Percentiles rank a stretch among this genome's conserved stretches.
phyloP scores from a whole-genome alignment of 2,113 vertebrate species.

The Bubo blakistoni region DNA sequence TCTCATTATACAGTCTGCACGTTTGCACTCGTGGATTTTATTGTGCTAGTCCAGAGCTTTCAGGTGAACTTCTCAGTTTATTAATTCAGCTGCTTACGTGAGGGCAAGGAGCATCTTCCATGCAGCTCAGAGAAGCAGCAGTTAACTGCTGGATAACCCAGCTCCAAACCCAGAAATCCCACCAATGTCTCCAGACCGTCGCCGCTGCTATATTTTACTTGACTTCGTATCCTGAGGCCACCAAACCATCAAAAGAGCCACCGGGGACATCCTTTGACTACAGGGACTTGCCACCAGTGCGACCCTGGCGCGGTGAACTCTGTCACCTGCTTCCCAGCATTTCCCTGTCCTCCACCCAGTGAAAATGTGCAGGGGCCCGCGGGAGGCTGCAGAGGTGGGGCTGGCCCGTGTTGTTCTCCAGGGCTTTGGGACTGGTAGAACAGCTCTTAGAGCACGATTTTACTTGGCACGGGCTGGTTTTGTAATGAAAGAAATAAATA shows the following conservation, averaged over 20 bases:
- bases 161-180: background rate
- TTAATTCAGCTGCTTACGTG: accelerated
- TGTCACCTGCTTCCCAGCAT: background rate
- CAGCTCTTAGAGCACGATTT: constrained; percentile 51
- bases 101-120: background rate
- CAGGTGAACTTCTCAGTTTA: background rate
- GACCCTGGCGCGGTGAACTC: accelerated
- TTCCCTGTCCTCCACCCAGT: background rate
- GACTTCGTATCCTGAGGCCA: background rate
- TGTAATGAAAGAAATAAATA: constrained; percentile 38
- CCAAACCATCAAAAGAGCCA: background rate
- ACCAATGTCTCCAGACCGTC: background rate
- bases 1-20: background rate
- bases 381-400: constrained; percentile 44
- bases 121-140: background rate
- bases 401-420: background rate
- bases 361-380: background rate
- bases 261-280: accelerated
- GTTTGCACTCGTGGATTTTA: background rate
- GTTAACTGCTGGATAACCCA: background rate
- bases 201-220: background rate
- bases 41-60: background rate
- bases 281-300: accelerated
- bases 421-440: constrained; percentile 40
- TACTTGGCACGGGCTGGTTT: constrained; percentile 40